Evolutionary conservation across 2,113 vertebrate species (phyloP), one percentile per base, ranked within the genome.

Genomic region (Podocnemis expansa): DNA sequence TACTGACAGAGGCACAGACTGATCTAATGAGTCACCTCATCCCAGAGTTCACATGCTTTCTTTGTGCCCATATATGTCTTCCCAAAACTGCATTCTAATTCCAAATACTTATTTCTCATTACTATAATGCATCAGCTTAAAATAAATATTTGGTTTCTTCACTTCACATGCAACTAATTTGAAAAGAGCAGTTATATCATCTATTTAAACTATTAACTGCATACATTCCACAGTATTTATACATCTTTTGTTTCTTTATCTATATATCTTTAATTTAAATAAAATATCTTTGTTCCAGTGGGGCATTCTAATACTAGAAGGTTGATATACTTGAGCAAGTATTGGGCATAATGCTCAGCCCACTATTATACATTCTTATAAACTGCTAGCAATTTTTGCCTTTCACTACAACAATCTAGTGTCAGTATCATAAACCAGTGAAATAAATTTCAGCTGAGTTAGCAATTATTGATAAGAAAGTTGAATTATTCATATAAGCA

Each of bases 121-220:
- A 93, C 88, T 67, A 80, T 41, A 63, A 45, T 47, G 34, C 43
- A 90, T 79, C 73, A 89, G 91, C 49, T 97, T 97, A 87, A 92
- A 95, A 89, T 75, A n/a, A 93, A 75, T 92, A 81, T 90, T 96
- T 97, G 94, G 89, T 90, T 84, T 70, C 94, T 95, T 83, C 89
- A 95, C 84, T 93, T 97, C 90, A 93, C 96, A 94, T n/a, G 76
- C 76, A 96, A 96, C 93, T 82, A 87, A 95, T 97, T 96, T 98
- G 94, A 98, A 97, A 97, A 90, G 94, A 82, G 93, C 93, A 90
- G 96, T 85, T 90, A 91, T 94, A 96, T 93, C 1, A 83, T 88
- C 49, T 78, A 81, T 90, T 95, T 94, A 96, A 97, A 97, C 91
- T 95, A 94, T 88, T 93, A 76, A 87, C 91, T 94, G 93, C 87